These are phyloP conservation scores for Mola mola DNA, from an alignment of 2,113 vertebrate genomes.

Conservation along the genomic window DNA sequence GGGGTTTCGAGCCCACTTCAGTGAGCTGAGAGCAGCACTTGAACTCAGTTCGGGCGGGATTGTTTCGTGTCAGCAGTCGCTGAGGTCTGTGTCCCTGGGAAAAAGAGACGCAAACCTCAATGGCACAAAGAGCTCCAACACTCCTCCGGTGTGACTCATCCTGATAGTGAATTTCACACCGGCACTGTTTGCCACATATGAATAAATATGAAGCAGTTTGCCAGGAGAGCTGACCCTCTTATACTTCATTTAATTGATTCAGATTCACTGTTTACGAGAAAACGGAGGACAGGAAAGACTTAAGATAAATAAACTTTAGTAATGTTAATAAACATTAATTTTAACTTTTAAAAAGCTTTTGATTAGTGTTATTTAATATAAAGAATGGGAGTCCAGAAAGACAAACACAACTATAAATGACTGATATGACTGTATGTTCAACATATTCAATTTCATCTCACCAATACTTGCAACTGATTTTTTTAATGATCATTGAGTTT, in stretches of 20 bases:
- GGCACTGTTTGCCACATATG: background rate
- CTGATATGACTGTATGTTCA: no score
- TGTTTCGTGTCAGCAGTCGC: slow-evolving; percentile 40
- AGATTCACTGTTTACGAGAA: background rate
- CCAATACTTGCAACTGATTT: no score
- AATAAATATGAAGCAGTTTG: background rate
- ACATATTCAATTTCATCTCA: no score
- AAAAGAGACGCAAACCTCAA: slow-evolving; percentile 45
- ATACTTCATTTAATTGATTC: background rate
- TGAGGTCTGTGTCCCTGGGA: slow-evolving; percentile 8
- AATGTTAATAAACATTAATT: no score
- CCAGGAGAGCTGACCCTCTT: background rate
- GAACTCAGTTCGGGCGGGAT: slow-evolving; percentile 3
- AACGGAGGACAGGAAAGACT: background rate
- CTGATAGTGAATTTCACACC: slow-evolving; percentile 37
- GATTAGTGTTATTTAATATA: no score
- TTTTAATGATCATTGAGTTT: no score
- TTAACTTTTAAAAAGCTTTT: background rate
- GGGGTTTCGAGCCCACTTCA: slow-evolving; percentile 32
- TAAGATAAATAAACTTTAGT: no score
- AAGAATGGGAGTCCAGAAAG: no score
- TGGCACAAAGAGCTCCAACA: slow-evolving; percentile 35
- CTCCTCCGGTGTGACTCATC: slow-evolving; percentile 21
- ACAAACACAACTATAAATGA: no score
- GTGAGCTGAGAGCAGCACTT: slow-evolving; percentile 26